Evolutionary conservation across 2,113 vertebrate species (phyloP).

Genomic region (Semicossyphus pulcher): DNA sequence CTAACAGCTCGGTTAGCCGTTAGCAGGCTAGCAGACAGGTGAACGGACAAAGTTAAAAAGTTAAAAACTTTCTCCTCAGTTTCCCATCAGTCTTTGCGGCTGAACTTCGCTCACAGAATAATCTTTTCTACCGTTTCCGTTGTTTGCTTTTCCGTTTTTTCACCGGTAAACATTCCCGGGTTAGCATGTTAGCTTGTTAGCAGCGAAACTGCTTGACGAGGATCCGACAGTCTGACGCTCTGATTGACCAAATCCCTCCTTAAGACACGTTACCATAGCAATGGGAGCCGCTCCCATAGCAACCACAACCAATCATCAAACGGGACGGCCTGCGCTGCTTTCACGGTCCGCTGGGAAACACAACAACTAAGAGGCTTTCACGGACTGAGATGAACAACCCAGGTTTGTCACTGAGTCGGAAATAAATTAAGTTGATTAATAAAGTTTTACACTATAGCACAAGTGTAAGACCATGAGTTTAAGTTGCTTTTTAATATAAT

Average conservation of each 20-base stretch:
- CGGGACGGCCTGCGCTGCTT: conserved; percentile 15
- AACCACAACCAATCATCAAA: conserved; percentile 54
- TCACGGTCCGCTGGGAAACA: conserved; percentile 5
- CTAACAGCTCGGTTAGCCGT: conserved; percentile 20
- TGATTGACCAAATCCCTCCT: conserved; percentile 60
- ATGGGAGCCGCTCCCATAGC: conserved; percentile 38
- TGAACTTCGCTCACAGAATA: not conserved
- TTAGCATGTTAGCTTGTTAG: conserved; percentile 54
- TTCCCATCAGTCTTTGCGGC: conserved; percentile 30
- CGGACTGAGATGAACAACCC: not conserved
- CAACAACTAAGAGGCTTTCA: not conserved
- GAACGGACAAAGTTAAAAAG: conserved; percentile 8
- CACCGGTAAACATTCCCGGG: not conserved
- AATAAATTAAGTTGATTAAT: no score
- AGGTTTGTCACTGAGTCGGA: no score
- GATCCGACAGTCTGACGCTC: conserved; percentile 32
- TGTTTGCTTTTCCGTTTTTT: conserved; percentile 1
- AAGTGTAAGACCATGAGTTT: no score
- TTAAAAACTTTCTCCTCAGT: conserved; percentile 27
- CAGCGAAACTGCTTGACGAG: not conserved
- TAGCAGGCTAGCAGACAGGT: conserved; percentile 19
- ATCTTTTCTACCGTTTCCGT: not conserved
- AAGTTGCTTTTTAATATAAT: no score
- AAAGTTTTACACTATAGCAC: no score
- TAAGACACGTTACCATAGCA: conserved; percentile 62